Evolutionary conservation across 2,113 vertebrate genomes (phyloP).

Genomic region (Oryzias melastigma): DNA sequence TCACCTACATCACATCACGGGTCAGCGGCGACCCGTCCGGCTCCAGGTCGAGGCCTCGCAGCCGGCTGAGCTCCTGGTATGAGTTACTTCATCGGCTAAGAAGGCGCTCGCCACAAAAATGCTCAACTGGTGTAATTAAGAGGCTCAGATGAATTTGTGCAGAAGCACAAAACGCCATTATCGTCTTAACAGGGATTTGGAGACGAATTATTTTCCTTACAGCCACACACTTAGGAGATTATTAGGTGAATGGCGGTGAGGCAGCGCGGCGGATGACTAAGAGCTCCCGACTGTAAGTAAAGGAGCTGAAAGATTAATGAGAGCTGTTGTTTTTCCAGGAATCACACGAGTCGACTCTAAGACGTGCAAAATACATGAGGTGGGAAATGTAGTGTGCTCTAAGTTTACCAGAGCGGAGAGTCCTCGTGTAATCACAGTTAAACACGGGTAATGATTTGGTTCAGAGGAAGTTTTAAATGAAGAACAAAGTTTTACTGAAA

Average conservation of each 20-base stretch:
- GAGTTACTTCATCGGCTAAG: slow-evolving; percentile 70
- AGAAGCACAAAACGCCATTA: slow-evolving; percentile 56
- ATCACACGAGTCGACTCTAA: slow-evolving; percentile 23
- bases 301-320: slow-evolving; percentile 43
- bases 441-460: neutral
- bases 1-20: slow-evolving; percentile 31
- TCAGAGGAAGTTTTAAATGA: neutral
- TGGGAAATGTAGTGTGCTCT: neutral
- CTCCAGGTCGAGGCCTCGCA: slow-evolving; percentile 51
- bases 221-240: slow-evolving; percentile 43
- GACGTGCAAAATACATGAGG: slow-evolving; percentile 15
- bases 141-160: slow-evolving; percentile 63
- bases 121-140: slow-evolving; percentile 62
- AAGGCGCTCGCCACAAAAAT: slow-evolving; percentile 49
- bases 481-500: neutral
- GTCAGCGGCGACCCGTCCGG: slow-evolving; percentile 34
- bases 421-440: neutral
- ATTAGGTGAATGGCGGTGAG: slow-evolving; percentile 1
- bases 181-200: slow-evolving; percentile 57
- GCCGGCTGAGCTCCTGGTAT: slow-evolving; percentile 61
- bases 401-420: neutral
- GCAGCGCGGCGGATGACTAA: neutral
- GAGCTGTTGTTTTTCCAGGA: slow-evolving; percentile 37
- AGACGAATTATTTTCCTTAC: slow-evolving; percentile 48
- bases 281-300: slow-evolving; percentile 12